phyloP scores from a whole-genome alignment of 1,140 invertebrate species.

The Neelides sp. region DNA sequence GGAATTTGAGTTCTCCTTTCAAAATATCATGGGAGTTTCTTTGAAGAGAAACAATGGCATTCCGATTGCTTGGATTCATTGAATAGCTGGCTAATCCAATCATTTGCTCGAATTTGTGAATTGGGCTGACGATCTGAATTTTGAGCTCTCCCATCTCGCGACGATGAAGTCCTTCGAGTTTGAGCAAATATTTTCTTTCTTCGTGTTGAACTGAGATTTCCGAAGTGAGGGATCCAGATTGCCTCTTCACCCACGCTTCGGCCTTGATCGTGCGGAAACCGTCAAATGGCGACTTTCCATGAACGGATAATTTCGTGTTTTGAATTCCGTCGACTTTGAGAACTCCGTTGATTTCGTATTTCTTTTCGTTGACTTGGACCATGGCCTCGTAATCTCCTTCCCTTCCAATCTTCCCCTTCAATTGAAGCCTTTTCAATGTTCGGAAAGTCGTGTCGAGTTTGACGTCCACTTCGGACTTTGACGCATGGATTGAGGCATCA shows the following conservation, averaged over 20 bases:
- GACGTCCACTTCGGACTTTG: too few species aligned
- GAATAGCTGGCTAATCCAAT: constrained; percentile 1
- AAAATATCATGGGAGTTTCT: constrained; percentile 19
- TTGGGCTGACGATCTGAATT: constrained; percentile 24
- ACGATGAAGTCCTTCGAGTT: constrained; percentile 15
- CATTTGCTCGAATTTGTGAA: constrained; percentile 22
- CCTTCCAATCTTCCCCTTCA: constrained; percentile 6
- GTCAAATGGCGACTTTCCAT: constrained; percentile 31
- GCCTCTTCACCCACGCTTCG: too few species aligned
- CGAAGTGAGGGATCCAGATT: too few species aligned
- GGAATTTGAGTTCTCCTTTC: background rate
- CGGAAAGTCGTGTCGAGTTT: too few species aligned
- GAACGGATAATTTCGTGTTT: constrained; percentile 6
- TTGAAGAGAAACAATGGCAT: background rate
- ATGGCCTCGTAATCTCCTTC: constrained; percentile 6
- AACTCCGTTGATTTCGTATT: background rate
- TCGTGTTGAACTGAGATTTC: too few species aligned
- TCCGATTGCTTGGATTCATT: background rate
- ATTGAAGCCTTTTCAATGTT: too few species aligned
- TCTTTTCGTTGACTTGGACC: constrained; percentile 6
- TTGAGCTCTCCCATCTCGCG: background rate
- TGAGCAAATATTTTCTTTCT: constrained; percentile 27
- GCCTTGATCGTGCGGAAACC: constrained; percentile 24
- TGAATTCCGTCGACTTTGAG: constrained; percentile 2
- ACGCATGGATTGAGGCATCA: too few species aligned